Conservation (phyloP, 2,888 invertebrate species). For the Hirudinaria manillensis region DNA sequence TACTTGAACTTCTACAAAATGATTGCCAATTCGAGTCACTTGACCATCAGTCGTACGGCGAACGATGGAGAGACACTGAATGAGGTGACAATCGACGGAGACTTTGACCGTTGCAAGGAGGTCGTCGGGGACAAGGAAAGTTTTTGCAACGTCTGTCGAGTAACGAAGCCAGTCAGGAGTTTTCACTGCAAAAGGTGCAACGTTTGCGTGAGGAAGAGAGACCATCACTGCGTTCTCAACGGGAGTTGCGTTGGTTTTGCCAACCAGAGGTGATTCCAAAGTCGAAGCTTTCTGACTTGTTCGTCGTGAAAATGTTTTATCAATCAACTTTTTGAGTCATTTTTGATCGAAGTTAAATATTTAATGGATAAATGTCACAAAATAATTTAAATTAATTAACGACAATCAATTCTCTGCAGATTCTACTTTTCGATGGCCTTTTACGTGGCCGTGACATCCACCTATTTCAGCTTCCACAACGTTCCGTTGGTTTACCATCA, state of each 20-base stretch:
- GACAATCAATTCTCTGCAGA: constrained; percentile 23
- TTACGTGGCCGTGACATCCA: constrained; percentile 65
- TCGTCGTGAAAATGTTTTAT: too few relatives aligned
- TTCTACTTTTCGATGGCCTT: constrained; percentile 74
- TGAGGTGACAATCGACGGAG: too few relatives aligned
- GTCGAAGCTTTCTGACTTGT: too few relatives aligned
- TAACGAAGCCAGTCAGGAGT: constrained; percentile 61
- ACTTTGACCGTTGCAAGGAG: too few relatives aligned
- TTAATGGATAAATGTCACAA: neutral
- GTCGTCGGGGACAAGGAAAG: constrained; percentile 65
- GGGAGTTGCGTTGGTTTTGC: constrained; percentile 74
- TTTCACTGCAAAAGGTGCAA: constrained; percentile 79
- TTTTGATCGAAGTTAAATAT: too few relatives aligned
- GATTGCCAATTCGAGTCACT: constrained; percentile 62
- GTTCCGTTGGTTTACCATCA: constrained; percentile 44
- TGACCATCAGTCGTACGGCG: neutral
- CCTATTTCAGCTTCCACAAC: constrained; percentile 52
- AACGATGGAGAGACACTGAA: neutral
- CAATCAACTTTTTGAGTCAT: too few relatives aligned
- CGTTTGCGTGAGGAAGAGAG: constrained; percentile 71
- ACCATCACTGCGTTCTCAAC: constrained; percentile 50
- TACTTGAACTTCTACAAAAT: constrained; percentile 66
- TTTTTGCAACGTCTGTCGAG: constrained; percentile 66
- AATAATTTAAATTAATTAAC: neutral
- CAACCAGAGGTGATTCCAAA: constrained; percentile 63